Evolutionary conservation across 2,888 invertebrate species (phyloP).

Genomic region (Agonum fuliginosum): DNA sequence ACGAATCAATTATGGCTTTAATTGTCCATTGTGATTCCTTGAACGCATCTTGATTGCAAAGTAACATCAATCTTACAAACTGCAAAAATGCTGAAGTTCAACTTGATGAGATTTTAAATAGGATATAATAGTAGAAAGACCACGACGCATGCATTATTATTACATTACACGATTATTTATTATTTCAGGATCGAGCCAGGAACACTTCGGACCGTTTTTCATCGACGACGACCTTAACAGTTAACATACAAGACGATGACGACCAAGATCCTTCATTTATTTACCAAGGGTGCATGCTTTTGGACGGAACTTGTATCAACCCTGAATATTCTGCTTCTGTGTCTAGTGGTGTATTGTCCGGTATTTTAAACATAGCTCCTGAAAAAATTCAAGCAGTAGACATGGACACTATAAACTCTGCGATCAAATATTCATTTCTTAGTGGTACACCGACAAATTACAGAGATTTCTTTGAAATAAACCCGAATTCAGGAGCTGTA

Average conservation of each 20-base stretch:
- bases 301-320: slow-evolving; percentile 90
- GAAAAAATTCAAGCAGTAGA: slow-evolving; percentile 94
- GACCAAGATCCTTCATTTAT: slow-evolving; percentile 94
- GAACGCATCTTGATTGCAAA: no score
- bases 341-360: slow-evolving; percentile 87
- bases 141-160: not conserved
- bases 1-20: no score
- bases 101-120: no score
- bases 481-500: slow-evolving; percentile 86
- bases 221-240: slow-evolving; percentile 88
- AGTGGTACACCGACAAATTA: slow-evolving; percentile 87
- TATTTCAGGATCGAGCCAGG: slow-evolving; percentile 86
- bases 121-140: no score
- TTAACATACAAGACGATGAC: slow-evolving; percentile 91
- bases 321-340: slow-evolving; percentile 90
- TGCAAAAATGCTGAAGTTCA: no score
- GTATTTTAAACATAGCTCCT: slow-evolving; percentile 87
- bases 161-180: slow-evolving; percentile 34
- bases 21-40: no score
- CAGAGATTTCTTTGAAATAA: slow-evolving; percentile 88
- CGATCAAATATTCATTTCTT: slow-evolving; percentile 87
- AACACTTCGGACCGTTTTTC: slow-evolving; percentile 85
- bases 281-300: slow-evolving; percentile 88
- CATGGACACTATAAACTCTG: slow-evolving; percentile 90
- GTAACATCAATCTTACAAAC: no score